Evolutionary conservation across 1,140 invertebrate species (phyloP), one percentile per base, ranked within the genome.

Genomic region (Drosophila navojoa): DNA sequence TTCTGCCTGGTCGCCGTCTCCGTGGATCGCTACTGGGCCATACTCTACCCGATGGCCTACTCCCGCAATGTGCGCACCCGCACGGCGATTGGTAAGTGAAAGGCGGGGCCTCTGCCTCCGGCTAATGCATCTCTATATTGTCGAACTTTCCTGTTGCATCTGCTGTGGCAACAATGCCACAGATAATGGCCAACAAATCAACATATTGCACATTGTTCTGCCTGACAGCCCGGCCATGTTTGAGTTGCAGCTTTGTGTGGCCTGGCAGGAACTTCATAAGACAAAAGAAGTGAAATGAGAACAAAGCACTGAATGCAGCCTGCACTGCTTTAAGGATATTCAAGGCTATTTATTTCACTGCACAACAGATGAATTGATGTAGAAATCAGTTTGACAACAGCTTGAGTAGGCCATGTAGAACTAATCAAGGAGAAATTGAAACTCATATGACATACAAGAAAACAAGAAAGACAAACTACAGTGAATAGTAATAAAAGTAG

Each of bases 21-120:
- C 16, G 94, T 98, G 61, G 97, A 98, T 93, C 94, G 97, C 44
- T 98, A 98, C 91, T 98, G 97, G 97, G 97, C 97, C 11, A 98
- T 98, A 69, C 93, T 98, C 0, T 94, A 97, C 92, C 97, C 97
- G 0, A 96, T 98, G 95, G 95, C 95, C 66, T 98, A 98, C 91
- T 97, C 97, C 0, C 94, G 96, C 67, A 97, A 96, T 89, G 97
- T 98, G 61, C 94, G 96, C 22, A 96, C 96, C 3, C 96, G 95
- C 92, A 97, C 96, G 53, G 96, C 96, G 62, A 95, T 97, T 79
- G 94, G 96, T 97, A 92, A 96, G 95, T 95, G 25, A 1, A 32
- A 7, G 32, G 6, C 6, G 32, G 32, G 6, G n/a, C n/a, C n/a
- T n/a, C n/a, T n/a, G 16, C 11, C n/a, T 6, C 6, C 3, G 7